Evolutionary conservation across 1,140 invertebrate genomes (phyloP).

Genomic region (Laupala kohalensis): DNA sequence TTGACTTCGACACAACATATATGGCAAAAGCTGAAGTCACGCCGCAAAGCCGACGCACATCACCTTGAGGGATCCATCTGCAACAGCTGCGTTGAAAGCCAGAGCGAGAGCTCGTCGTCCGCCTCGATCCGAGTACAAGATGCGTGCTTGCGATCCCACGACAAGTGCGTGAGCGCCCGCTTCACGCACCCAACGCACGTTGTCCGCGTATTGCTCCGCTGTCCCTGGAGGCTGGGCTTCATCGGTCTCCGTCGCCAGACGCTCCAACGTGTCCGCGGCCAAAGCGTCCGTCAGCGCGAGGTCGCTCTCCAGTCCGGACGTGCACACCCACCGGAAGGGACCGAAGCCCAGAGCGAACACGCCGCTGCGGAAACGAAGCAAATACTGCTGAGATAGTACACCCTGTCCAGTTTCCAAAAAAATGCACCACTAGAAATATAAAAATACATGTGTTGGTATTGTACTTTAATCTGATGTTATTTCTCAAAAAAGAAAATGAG

Average conservation of each 20-base stretch:
- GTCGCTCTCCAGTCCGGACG: constrained; percentile 39
- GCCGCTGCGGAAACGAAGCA: constrained; percentile 31
- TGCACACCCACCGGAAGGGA: constrained; percentile 60
- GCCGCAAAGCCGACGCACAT: too few relatives aligned
- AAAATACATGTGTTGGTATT: too few relatives aligned
- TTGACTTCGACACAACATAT: too few relatives aligned
- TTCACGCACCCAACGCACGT: constrained; percentile 47
- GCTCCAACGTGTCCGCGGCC: constrained; percentile 26
- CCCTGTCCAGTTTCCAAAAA: too few relatives aligned
- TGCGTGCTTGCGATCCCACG: constrained; percentile 49
- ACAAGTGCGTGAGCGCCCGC: constrained; percentile 45
- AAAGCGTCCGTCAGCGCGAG: constrained; percentile 44
- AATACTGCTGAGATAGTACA: background rate
- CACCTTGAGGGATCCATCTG: constrained; percentile 16
- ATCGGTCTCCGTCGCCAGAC: background rate
- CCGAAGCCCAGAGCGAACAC: constrained; percentile 59
- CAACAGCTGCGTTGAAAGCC: constrained; percentile 48
- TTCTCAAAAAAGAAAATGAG: too few relatives aligned
- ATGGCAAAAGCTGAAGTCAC: too few relatives aligned
- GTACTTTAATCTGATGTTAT: too few relatives aligned
- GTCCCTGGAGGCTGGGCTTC: constrained; percentile 23
- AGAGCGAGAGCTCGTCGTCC: constrained; percentile 39
- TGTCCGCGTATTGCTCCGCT: constrained; percentile 44
- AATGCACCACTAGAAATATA: too few relatives aligned
- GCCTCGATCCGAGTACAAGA: constrained; percentile 47